phyloP scores from a whole-genome alignment of 2,888 invertebrate genomes.

The Leptinotarsa peninsularis region DNA sequence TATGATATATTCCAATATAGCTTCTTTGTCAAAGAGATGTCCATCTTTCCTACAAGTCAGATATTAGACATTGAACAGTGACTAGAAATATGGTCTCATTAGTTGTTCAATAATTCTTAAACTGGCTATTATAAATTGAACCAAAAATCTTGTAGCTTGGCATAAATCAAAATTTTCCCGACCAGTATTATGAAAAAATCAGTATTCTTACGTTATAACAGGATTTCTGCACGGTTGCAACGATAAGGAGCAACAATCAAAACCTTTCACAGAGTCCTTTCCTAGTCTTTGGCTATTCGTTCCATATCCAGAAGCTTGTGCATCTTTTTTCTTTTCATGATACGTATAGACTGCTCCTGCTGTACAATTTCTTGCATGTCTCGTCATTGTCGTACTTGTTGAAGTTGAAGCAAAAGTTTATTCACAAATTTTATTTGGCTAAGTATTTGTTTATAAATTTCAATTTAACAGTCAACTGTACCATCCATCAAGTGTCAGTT shows the following conservation, averaged over 20 bases:
- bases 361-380: conserved; percentile 98
- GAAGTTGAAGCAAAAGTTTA: neutral
- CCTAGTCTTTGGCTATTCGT: conserved; percentile 87
- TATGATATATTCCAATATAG: conserved; percentile 93
- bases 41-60: conserved; percentile 78
- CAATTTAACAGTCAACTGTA: neutral
- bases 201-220: conserved; percentile 79
- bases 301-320: conserved; percentile 93
- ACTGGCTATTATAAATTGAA: neutral
- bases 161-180: neutral
- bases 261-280: conserved; percentile 94
- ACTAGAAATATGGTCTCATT: no score
- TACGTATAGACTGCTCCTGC: conserved; percentile 99
- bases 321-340: conserved; percentile 97
- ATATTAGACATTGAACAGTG: neutral
- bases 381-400: conserved; percentile 76
- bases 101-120: no score
- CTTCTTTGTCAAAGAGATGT: conserved; percentile 95
- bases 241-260: conserved; percentile 97
- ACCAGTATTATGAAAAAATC: no score
- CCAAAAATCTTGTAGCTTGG: neutral
- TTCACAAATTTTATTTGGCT: neutral
- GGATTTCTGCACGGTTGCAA: conserved; percentile 96
- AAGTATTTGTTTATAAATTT: neutral
- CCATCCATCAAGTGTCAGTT: no score